These are phyloP conservation scores for Zalophus californianus DNA, from an alignment of 2,797 vertebrate species.

Conservation along the genomic window DNA sequence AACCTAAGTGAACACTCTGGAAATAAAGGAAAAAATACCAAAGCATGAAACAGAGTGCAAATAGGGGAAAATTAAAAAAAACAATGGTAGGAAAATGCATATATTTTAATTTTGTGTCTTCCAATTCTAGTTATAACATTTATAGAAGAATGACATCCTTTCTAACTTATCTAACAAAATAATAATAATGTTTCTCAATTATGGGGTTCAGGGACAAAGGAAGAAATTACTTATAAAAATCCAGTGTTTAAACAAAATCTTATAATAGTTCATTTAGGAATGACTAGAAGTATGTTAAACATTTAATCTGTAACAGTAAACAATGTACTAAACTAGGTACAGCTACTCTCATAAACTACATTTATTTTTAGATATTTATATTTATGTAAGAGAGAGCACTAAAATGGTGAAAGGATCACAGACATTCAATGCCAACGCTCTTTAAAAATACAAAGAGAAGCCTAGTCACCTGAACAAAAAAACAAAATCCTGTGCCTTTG, in stretches of 20 bases:
- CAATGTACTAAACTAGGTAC: neutral
- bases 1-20: conserved; percentile 96
- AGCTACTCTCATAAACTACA: neutral
- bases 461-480: neutral
- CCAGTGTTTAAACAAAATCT: conserved; percentile 57
- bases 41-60: conserved; percentile 57
- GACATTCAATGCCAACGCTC: neutral
- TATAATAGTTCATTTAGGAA: conserved; percentile 54
- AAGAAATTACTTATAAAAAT: conserved; percentile 41
- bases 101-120: conserved; percentile 47
- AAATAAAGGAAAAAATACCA: conserved; percentile 84
- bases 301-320: conserved; percentile 35
- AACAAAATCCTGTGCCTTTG: neutral
- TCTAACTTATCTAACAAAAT: conserved; percentile 35
- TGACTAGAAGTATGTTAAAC: neutral
- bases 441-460: conserved; percentile 33
- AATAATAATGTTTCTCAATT: conserved; percentile 40
- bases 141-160: conserved; percentile 48
- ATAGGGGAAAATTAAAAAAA: conserved; percentile 19
- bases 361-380: conserved; percentile 52
- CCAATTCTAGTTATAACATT: conserved; percentile 24
- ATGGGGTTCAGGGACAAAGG: neutral
- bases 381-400: neutral
- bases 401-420: conserved; percentile 9
- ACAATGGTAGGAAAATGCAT: neutral